These are phyloP conservation scores for Lasioglossum vierecki DNA, from an alignment of 2,888 invertebrate species.

Conservation along the genomic window DNA sequence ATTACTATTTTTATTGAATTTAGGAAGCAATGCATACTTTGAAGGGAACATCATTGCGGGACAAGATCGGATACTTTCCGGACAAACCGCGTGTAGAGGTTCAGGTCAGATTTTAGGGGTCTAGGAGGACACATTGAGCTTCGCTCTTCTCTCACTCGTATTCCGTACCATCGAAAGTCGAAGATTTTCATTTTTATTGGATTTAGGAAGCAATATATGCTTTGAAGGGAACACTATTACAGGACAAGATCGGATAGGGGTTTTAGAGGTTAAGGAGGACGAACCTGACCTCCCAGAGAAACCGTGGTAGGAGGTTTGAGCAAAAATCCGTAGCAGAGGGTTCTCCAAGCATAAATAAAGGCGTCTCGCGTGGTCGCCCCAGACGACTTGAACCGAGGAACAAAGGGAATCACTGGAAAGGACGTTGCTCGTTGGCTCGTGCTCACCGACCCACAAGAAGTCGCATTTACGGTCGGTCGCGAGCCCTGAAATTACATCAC, in stretches of 20 bases:
- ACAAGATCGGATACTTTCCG: no score
- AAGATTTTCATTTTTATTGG: not conserved
- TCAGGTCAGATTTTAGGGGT: not conserved
- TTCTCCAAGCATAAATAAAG: slow-evolving; percentile 41
- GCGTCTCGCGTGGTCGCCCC: slow-evolving; percentile 41
- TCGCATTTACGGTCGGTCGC: slow-evolving; percentile 61
- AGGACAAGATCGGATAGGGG: no score
- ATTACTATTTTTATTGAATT: not conserved
- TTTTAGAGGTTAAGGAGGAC: not conserved
- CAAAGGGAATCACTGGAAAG: slow-evolving; percentile 52
- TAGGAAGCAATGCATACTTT: not conserved
- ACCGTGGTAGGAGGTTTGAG: not conserved
- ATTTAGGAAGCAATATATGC: not conserved
- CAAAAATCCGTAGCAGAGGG: slow-evolving; percentile 11
- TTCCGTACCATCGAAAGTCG: not conserved
- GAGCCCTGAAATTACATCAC: slow-evolving; percentile 70
- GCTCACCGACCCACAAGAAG: slow-evolving; percentile 60
- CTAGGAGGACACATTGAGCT: not conserved
- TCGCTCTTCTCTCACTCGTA: not conserved
- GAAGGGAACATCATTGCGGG: no score
- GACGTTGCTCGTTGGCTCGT: slow-evolving; percentile 67
- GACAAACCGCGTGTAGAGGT: no score
- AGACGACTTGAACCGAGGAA: slow-evolving; percentile 40
- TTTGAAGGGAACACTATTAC: no score
- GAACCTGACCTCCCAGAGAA: not conserved